Evolutionary conservation across 2,113 vertebrate genomes (phyloP), one percentile per base, ranked within the genome.

Genomic region (Dolichotis patagonum): DNA sequence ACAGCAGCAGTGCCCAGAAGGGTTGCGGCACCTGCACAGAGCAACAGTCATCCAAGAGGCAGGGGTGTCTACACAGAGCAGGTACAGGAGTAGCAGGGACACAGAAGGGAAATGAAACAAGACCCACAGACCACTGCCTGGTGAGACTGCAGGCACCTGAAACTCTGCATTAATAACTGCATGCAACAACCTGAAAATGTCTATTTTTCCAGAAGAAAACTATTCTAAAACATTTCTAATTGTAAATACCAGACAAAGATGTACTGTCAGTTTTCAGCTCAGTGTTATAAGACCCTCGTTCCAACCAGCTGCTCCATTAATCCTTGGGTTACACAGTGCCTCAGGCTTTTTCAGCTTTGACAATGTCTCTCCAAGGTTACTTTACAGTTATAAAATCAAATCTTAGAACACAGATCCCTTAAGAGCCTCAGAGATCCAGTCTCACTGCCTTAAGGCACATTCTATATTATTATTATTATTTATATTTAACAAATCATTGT

Each of bases 321-420:
- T 82, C 30, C 16, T 69, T 41, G 17, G 63, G 69, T 88, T 73
- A 77, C 30, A 35, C 0, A 82, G 54, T 46, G 69, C 95, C 88
- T 85, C 20, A 0, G 82, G 86, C 77, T 54, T 92, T 83, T 85
- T 92, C 24, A 62, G 80, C 80, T 92, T 83, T 62, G 35, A 82
- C 65, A 46, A 67, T 49, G 78, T 94, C 91, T 91, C 65, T 89
- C 62, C 95, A 91, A 95, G 94, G 86, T 95, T 95, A 93, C 54
- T 92, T 94, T 65, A 88, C 26, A 32, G 22, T 85, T 78, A 38
- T 32, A 85, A 94, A 90, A 94, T 77, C 83, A 92, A 94, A 94
- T 75, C 85, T 96, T 90, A 90, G 81, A 88, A 52, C 14, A 58
- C 5, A 77, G 75, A 93, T 60, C 43, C 63, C 84, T 89, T 7